Evolutionary conservation across 2,888 invertebrate genomes (phyloP), one percentile per base, ranked within the genome.

Genomic region (Pristionchus japonicus): DNA sequence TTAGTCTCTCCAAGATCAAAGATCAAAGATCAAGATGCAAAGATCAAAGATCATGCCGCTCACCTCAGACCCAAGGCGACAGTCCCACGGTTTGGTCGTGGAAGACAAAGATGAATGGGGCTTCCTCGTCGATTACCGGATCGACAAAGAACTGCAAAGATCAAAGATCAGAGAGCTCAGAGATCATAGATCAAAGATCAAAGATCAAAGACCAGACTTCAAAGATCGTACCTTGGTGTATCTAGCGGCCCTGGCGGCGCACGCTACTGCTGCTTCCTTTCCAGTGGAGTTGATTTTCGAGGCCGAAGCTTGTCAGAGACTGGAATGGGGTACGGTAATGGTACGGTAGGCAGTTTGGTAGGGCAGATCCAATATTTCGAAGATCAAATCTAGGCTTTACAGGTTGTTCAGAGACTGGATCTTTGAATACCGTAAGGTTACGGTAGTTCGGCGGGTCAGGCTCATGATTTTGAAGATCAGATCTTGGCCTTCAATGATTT

Each of bases 261-360:
- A 86, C 67, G 52, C 86, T 86, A 86, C 67, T 64, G 47, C 47
- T 15, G 87, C 67, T 64, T 43, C 47, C 23, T 74, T 87, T 87
- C 87, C 87, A 87, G 87, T 87, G 57, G 77, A 87, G 77, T n/a
- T 87, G 87, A 87, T 87, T 87, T 87, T 87, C 87, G n/a, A n/a
- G n/a, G n/a, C n/a, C n/a, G n/a, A n/a, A n/a, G n/a, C n/a, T n/a
- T n/a, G n/a, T n/a, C n/a, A n/a, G n/a, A n/a, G n/a, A n/a, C n/a
- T n/a, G n/a, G n/a, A n/a, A n/a, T n/a, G n/a, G n/a, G n/a, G n/a
- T n/a, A n/a, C n/a, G n/a, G n/a, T n/a, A n/a, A n/a, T n/a, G n/a
- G n/a, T n/a, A n/a, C n/a, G n/a, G n/a, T n/a, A n/a, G n/a, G n/a
- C n/a, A n/a, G n/a, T n/a, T n/a, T n/a, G n/a, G n/a, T n/a, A n/a